phyloP scores from a whole-genome alignment of 2,797 vertebrate species.

The Hydrocynus forskahlii region DNA sequence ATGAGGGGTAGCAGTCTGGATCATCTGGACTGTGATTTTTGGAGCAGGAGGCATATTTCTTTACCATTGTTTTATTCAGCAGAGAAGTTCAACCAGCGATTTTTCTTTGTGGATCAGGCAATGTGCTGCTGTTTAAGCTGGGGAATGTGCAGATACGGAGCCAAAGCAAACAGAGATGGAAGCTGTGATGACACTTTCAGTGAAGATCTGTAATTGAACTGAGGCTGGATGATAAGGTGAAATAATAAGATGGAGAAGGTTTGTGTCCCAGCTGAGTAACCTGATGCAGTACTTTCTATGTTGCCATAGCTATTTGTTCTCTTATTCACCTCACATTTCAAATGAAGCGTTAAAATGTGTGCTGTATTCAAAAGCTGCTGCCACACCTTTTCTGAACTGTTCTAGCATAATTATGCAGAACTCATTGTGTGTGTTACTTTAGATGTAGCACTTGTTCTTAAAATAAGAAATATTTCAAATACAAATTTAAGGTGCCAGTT shows the following conservation, averaged over 20 bases:
- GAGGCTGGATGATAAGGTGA: not conserved
- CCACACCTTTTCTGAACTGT: too few relatives aligned
- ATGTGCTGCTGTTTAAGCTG: not conserved
- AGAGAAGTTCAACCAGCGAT: not conserved
- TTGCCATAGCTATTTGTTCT: not conserved
- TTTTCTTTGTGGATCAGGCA: not conserved
- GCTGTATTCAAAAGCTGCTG: too few relatives aligned
- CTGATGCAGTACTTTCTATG: not conserved
- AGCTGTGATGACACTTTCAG: conserved; percentile 14
- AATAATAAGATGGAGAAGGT: not conserved
- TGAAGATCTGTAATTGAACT: not conserved
- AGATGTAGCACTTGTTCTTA: too few relatives aligned
- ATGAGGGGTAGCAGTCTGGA: not conserved
- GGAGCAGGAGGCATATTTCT: not conserved
- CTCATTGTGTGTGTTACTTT: too few relatives aligned
- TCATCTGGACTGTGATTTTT: not conserved
- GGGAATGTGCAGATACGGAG: conserved; percentile 5
- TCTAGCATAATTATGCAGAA: too few relatives aligned
- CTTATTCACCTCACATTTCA: not conserved
- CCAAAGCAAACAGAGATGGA: conserved; percentile 13
- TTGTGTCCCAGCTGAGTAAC: not conserved
- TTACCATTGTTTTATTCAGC: not conserved
- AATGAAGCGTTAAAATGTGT: not conserved
- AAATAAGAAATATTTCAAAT: too few relatives aligned
- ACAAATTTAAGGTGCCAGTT: too few relatives aligned